Base-by-base conservation (phyloP, 2,113 vertebrate species). In the Arvicanthis niloticus region DNA sequence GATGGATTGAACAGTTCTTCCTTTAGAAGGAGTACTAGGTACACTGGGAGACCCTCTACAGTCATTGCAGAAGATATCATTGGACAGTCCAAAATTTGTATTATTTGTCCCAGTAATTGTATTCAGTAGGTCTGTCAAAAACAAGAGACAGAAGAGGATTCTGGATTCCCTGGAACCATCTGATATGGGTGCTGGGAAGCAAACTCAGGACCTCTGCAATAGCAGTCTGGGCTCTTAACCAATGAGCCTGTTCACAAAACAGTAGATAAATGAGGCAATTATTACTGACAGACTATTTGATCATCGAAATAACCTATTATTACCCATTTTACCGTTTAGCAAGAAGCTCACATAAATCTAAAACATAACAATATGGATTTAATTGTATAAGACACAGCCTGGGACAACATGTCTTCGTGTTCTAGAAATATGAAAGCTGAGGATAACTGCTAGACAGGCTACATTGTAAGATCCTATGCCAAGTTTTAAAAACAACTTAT, bases 31-130 rank as follows among this genome's bases (percentile, higher is more conserved):
- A 97, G 95, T 0, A 65, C 89, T 81, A 96, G 87, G 26, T 94
- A 96, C 56, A 92, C 34, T 90, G 97, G 94, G 80, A 93, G 82
- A 1, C 56, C 56, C 48, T 98, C 98, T 89, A 98, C 97, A 17
- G 40, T 92, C 17, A 89, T 15, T 42, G 96, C 98, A 82, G 96
- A 12, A 4, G 92, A 91, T 1, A 96, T 97, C 92, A 97, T 93
- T 8, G 97, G 40, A 62, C 96, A 77, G 7, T 31, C 96, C 62
- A 42, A 72, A 91, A 93, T 8, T 42, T 96, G 92, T 24, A 88
- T 60, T 45, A 7, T 78, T 62, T 37, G 96, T 70, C 67, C 37
- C 40, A 4, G 95, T 96, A 84, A 97, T 72, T 24, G 93, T 85
- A 37, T 97, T 94, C 73, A 12, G 26, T 37, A 87, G 16, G 21